Evolutionary conservation across 1,140 invertebrate species (phyloP).

Genomic region (Vanessa tameamea): DNA sequence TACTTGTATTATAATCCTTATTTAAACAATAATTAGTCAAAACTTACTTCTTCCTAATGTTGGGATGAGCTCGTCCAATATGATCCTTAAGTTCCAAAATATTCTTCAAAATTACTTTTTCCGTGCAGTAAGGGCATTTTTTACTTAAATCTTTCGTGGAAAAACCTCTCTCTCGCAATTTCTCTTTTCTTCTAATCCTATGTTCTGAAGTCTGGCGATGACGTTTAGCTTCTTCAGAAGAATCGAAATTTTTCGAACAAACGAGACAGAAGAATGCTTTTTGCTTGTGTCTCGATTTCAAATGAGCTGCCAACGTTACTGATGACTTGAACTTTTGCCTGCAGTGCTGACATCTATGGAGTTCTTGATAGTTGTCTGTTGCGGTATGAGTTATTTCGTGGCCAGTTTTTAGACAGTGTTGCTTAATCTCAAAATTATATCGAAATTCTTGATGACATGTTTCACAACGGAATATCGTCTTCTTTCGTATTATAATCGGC

Average conservation of each 20-base stretch:
- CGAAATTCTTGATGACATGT: conserved; percentile 84
- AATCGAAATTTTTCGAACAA: conserved; percentile 84
- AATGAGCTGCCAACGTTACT: conserved; percentile 85
- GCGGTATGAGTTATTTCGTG: conserved; percentile 79
- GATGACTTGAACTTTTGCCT: conserved; percentile 82
- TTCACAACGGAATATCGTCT: conserved; percentile 82
- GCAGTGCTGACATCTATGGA: conserved; percentile 83
- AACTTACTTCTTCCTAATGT: conserved; percentile 74
- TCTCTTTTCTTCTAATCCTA: conserved; percentile 80
- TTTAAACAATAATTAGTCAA: too few species aligned
- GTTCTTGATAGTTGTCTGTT: conserved; percentile 84
- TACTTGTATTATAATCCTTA: too few species aligned
- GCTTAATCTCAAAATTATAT: conserved; percentile 86
- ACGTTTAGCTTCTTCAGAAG: conserved; percentile 82
- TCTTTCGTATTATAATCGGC: conserved; percentile 88
- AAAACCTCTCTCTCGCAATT: conserved; percentile 63
- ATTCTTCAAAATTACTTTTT: conserved; percentile 77
- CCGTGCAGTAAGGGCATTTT: conserved; percentile 83
- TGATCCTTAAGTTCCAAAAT: conserved; percentile 85
- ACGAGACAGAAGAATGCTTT: conserved; percentile 85
- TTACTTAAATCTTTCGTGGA: conserved; percentile 68
- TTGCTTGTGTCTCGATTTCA: conserved; percentile 80
- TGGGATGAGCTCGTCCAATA: conserved; percentile 83
- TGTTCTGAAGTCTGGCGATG: conserved; percentile 85
- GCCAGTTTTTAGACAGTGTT: conserved; percentile 82